Percentiles rank a stretch among this genome's conserved stretches.
These are phyloP conservation scores for Siderastrea radians DNA, from an alignment of 92 coral and sea anemone species.

Conservation along the genomic window DNA sequence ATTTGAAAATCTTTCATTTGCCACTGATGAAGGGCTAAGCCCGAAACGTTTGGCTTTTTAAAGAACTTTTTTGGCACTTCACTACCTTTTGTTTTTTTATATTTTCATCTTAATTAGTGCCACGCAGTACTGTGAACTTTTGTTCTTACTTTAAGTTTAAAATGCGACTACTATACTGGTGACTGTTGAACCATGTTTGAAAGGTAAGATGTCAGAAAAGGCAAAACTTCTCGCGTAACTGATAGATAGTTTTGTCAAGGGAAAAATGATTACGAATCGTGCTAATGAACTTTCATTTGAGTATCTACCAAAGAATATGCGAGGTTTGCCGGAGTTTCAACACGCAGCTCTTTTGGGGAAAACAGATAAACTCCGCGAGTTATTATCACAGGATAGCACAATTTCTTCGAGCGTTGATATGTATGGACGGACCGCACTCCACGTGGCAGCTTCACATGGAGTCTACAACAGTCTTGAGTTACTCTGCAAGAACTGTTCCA, in stretches of 20 bases:
- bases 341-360: slow-evolving; percentile 24
- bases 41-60: too few species aligned
- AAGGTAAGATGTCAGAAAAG: background rate
- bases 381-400: background rate
- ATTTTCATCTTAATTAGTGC: too few species aligned
- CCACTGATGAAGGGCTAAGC: too few species aligned
- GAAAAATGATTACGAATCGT: background rate
- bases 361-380: background rate
- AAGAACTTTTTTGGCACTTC: too few species aligned
- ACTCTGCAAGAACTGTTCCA: slow-evolving; percentile 38
- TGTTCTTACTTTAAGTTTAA: too few species aligned
- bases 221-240: background rate
- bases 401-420: slow-evolving; percentile 30
- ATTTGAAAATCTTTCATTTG: too few species aligned
- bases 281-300: background rate
- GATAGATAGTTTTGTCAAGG: background rate
- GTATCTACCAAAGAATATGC: slow-evolving; percentile 14
- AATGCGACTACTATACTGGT: too few species aligned
- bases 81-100: too few species aligned
- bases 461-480: slow-evolving; percentile 32
- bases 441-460: slow-evolving; percentile 59
- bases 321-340: slow-evolving; percentile 21
- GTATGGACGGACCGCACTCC: slow-evolving; percentile 55
- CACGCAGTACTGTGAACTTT: too few species aligned
- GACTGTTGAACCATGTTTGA: background rate